Evolutionary conservation across 2,888 invertebrate species (phyloP), one percentile per base, ranked within the genome.

Genomic region (Dryococelus australis): DNA sequence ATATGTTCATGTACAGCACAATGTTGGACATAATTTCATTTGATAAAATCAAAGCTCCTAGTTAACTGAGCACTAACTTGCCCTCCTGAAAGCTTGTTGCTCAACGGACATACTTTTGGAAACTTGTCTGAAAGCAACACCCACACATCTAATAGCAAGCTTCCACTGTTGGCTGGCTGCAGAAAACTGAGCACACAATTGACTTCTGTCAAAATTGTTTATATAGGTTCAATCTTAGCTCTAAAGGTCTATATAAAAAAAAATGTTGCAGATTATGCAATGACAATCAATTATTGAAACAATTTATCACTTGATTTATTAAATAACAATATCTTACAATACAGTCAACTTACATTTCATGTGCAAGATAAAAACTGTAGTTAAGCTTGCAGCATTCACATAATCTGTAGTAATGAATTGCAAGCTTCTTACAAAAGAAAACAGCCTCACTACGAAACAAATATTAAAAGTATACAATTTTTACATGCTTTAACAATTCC

Each of bases 321-420:
- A 65, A 65, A 65, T 65, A 65, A 65, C 65, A 65, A 65, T 65
- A 65, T 65, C n/a, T 65, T n/a, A n/a, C 65, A 65, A 65, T 65
- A 65, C 65, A 65, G 10, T 65, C 65, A 65, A 65, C 65, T 65
- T 65, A 65, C 65, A 65, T 65, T 65, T 65, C 65, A 65, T n/a
- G 65, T 65, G 65, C 65, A 65, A 24, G 24, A 65, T 65, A 65
- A 65, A 47, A 65, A 65, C n/a, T 65, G 65, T 65, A 10, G 65
- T 4, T 65, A n/a, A 20, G n/a, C 65, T 65, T n/a, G n/a, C 20
- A 65, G 65, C n/a, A n/a, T 24, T 65, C 65, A 65, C n/a, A 10
- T 65, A 65, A 10, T 20, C 65, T 65, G 16, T 20, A 65, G 20
- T 65, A 16, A 65, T n/a, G 65, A 65, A 65, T 24, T 6, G 2